phyloP scores from a whole-genome alignment of 2,797 vertebrate genomes.

The Sitta carolinensis region DNA sequence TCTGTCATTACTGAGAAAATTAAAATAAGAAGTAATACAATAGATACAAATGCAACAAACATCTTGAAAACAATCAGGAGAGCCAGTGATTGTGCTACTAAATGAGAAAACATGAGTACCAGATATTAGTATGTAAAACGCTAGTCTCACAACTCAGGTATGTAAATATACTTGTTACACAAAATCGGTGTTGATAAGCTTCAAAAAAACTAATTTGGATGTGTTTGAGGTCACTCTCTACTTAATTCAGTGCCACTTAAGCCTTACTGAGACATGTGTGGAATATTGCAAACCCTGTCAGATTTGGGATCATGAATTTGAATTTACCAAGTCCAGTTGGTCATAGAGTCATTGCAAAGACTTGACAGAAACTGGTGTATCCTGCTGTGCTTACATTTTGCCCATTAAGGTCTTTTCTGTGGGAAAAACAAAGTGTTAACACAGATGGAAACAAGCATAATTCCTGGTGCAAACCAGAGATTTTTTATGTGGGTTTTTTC shows the following conservation, averaged over 20 bases:
- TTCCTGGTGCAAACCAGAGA: neutral
- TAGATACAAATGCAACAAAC: neutral
- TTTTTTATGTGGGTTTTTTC: neutral
- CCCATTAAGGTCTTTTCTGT: neutral
- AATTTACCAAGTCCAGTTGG: neutral
- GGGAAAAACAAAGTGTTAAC: neutral
- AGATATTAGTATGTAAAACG: neutral
- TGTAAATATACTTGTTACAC: neutral
- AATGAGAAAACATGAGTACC: neutral
- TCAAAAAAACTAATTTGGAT: neutral
- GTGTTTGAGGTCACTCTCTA: neutral
- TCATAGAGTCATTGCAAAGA: neutral
- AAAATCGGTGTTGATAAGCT: neutral
- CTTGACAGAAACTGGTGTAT: neutral
- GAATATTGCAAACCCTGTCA: neutral
- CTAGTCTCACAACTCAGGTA: neutral
- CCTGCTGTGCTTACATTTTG: neutral
- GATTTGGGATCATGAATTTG: neutral
- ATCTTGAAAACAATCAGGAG: neutral
- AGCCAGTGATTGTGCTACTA: neutral
- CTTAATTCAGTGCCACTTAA: neutral
- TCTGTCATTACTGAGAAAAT: neutral
- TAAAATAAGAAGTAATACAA: neutral
- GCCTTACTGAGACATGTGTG: neutral
- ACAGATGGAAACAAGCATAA: neutral